Evolutionary conservation across 2,888 invertebrate species (phyloP), one percentile per base, ranked within the genome.

Genomic region (Amphimallon solstitiale): DNA sequence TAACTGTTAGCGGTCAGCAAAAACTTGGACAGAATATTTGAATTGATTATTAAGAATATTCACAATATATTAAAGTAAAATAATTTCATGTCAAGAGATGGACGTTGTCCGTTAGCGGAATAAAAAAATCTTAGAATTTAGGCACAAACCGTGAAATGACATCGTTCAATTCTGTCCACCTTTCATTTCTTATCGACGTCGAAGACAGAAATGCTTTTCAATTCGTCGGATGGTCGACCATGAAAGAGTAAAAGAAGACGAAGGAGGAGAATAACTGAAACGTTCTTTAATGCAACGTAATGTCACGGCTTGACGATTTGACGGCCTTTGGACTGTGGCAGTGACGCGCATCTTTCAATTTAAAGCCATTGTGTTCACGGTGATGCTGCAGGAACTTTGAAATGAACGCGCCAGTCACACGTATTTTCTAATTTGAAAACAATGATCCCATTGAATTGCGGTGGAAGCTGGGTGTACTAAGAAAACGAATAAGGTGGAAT

Each of bases 391-490:
- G 21, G 48, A 49, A 49, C 23, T 9, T 49, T 29, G 12, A 29
- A 49, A 23, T 10, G 48, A n/a, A 23, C 29, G 23, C 48, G 29
- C 29, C 29, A 23, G 48, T 49, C 48, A 49, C 48, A 49, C 48
- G 48, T 49, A 49, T 49, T 45, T 15, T 49, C 48, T 23, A 49
- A 49, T 49, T 49, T 49, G 48, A 49, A 49, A 49, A 49, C 48
- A 49, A 49, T 23, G 48, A 29, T 14, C 14, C 48, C 29, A 49
- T 49, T 49, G 23, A 49, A 34, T 49, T 17, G 19, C 5, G 7
- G 14, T 49, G 23, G 23, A 12, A 29, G 48, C 12, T 49, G 29
- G 21, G 12, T 19, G 21, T 48, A 48, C 21, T 14, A 29, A 29
- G 29, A 29, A 29, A 29, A 29, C 29, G 29, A 29, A 29, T 49